Evolutionary conservation across 92 coral and sea anemone species (phyloP).

Genomic region (Porites rus): DNA sequence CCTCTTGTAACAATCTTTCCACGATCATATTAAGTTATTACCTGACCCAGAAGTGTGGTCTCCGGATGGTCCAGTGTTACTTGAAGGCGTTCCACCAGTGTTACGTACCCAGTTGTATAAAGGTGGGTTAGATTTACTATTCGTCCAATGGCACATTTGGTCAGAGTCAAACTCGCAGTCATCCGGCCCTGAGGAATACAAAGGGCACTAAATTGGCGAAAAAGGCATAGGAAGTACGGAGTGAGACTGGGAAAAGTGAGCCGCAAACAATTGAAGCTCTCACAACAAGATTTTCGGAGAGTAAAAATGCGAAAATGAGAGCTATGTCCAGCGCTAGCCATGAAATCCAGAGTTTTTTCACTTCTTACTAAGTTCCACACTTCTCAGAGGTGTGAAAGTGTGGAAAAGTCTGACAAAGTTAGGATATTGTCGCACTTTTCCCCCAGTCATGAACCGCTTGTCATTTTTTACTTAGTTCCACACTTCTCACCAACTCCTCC

Average conservation of each 20-base stretch:
- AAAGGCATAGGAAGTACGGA: too few species aligned
- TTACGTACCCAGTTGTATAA: constrained; percentile 55
- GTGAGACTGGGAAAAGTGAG: not conserved
- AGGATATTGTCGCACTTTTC: too few species aligned
- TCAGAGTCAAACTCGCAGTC: constrained; percentile 81
- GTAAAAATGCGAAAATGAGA: too few species aligned
- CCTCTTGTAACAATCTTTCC: too few species aligned
- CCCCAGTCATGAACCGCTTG: too few species aligned
- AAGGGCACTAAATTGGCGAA: not conserved
- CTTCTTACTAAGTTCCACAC: too few species aligned
- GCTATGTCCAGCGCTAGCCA: too few species aligned
- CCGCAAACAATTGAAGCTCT: not conserved
- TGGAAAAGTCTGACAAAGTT: too few species aligned
- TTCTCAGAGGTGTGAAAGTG: too few species aligned
- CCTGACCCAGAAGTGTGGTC: constrained; percentile 83
- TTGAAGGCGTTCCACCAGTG: constrained; percentile 62
- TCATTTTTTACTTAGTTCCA: too few species aligned
- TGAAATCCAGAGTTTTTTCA: too few species aligned
- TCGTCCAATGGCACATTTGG: constrained; percentile 69
- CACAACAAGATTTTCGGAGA: not conserved
- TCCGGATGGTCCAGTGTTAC: constrained; percentile 75
- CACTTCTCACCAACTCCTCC: too few species aligned
- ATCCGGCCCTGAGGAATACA: constrained; percentile 39
- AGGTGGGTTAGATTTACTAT: constrained; percentile 54
- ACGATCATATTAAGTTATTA: not conserved